Base-by-base conservation (phyloP, 2,888 invertebrate species). In the Papilio elwesi region DNA sequence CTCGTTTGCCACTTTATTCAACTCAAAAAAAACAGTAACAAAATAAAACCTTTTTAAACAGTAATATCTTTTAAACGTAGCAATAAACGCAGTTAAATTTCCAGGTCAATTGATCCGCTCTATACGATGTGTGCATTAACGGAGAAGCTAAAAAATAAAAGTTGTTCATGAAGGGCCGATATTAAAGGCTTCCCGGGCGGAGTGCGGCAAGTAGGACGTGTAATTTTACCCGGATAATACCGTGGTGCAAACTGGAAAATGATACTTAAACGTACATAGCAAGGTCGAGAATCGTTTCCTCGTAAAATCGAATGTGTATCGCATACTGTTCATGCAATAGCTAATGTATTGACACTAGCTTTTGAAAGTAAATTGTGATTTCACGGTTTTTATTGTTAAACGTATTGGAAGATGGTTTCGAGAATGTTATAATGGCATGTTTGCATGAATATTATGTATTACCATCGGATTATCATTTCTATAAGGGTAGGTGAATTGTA, bases 121-220 rank as follows among this genome's bases (percentile, higher is more conserved):
- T n/a, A 43, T 53, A 53, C 43, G 43, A 43, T 53, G 43, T 49
- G 49, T 38, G 52, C 43, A 51, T 63, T 69, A 16, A 63, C 69
- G 16, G 69, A 15, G 43, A 7, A 48, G 38, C 26, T 71, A 16
- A 68, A 59, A 72, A 73, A 73, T 51, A 65, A 65, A 68, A 65
- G 65, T 68, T 47, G 49, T 12, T 52, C 52, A 51, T 57, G 49
- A 55, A 68, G 65, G 65, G 64, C 55, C 11, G 51, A 69, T 73
- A 72, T 69, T 64, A 73, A 64, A 69, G 26, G 52, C 52, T 68
- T 63, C n/a, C 26, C 16, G 49, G 48, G 64, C 26, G 8, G 26
- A 43, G 64, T 65, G 69, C 26, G 26, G 26, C 65, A 73, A 69
- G 48, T 65, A 36, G 73, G 48, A 59, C 51, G 59, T 59, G 48